Evolutionary conservation across 2,113 vertebrate genomes (phyloP).

Genomic region (Lates calcarifer): DNA sequence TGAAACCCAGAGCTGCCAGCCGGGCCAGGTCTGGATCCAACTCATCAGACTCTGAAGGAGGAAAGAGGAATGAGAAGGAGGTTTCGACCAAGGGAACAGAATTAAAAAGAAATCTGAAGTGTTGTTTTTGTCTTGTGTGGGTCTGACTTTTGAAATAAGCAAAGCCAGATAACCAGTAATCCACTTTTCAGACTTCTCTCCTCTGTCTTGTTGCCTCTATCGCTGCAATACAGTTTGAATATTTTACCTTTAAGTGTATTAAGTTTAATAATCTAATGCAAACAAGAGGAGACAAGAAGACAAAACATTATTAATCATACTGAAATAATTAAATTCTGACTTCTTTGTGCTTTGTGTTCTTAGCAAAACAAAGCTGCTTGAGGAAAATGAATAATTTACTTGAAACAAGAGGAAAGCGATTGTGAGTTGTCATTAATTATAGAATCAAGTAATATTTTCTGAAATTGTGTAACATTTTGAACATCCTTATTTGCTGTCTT

Average conservation of each 20-base stretch:
- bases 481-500: no score
- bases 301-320: not conserved
- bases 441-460: no score
- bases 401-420: no score
- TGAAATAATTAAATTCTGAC: no score
- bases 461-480: no score
- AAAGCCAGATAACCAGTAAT: no score
- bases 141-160: not conserved
- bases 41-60: conserved; percentile 60
- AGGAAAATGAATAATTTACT: no score
- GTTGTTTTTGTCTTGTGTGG: not conserved
- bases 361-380: no score
- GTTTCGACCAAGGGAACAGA: not conserved
- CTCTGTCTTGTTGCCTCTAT: not conserved
- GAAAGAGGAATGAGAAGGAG: not conserved
- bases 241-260: not conserved
- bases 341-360: no score
- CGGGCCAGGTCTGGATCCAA: conserved; percentile 88
- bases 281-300: not conserved
- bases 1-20: conserved; percentile 89
- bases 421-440: no score
- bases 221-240: not conserved
- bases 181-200: not conserved
- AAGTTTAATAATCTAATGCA: not conserved
- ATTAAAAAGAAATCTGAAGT: not conserved